A percentile compares a stretch with the other conserved stretches of the same genome.
Conservation (phyloP, 1,140 invertebrate species). For the Neelides sp. region DNA sequence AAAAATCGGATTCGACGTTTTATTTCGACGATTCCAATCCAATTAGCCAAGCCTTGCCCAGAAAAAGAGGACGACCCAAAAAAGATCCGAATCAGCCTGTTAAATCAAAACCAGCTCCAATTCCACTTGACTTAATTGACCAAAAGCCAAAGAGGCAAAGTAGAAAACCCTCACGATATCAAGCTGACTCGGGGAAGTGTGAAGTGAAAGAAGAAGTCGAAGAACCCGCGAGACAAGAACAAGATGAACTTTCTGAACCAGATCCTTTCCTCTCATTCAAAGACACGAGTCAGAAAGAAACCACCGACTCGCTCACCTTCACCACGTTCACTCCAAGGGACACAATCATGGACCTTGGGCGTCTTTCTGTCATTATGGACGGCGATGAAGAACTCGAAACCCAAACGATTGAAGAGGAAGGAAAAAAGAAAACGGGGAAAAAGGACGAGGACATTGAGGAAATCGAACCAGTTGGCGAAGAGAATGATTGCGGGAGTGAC, state of each 20-base stretch:
- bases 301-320: not conserved
- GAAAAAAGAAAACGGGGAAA: not conserved
- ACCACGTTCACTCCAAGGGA: constrained; percentile 1
- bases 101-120: not conserved
- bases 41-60: constrained; percentile 8
- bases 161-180: constrained; percentile 13
- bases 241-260: not conserved
- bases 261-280: not conserved
- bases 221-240: not conserved
- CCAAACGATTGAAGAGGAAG: not conserved
- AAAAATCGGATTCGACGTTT: too few species aligned
- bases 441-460: not conserved
- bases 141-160: constrained; percentile 5
- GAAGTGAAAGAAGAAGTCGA: constrained; percentile 5
- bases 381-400: constrained; percentile 18
- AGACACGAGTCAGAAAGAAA: not conserved
- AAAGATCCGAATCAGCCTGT: constrained; percentile 9
- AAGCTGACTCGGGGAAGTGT: not conserved
- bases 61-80: constrained; percentile 13
- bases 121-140: not conserved
- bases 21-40: not conserved
- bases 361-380: constrained; percentile 17
- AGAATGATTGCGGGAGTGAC: constrained; percentile 11
- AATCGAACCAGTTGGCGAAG: not conserved
- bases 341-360: constrained; percentile 9